These are phyloP conservation scores for Orchestia grillus DNA, from an alignment of 1,140 invertebrate genomes.

Conservation along the genomic window DNA sequence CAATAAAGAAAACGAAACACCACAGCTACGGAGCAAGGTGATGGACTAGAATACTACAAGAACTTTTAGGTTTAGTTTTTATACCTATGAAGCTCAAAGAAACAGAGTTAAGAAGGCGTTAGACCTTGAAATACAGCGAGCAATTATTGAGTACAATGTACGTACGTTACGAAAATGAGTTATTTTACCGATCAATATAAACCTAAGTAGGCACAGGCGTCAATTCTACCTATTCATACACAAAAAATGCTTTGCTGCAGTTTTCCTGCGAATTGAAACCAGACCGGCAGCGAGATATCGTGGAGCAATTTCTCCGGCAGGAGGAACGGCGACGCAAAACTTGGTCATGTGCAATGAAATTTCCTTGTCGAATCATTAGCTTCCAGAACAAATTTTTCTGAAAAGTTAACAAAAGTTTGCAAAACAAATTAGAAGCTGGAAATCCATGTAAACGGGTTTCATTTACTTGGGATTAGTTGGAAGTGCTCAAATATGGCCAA, in stretches of 20 bases:
- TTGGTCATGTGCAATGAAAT: not conserved
- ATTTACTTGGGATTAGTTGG: not conserved
- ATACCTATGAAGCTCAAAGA: too few species aligned
- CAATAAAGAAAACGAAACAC: too few species aligned
- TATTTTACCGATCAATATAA: not conserved
- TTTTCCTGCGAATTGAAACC: not conserved
- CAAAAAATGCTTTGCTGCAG: not conserved
- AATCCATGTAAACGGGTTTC: not conserved
- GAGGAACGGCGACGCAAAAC: not conserved
- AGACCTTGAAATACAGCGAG: too few species aligned
- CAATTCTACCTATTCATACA: not conserved
- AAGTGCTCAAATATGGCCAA: not conserved
- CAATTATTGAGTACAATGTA: too few species aligned
- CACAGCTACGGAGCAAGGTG: too few species aligned
- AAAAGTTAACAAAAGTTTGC: not conserved
- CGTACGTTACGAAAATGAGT: not conserved
- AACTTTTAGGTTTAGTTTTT: too few species aligned
- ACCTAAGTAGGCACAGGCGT: not conserved
- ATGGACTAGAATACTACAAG: too few species aligned
- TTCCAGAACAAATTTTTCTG: not conserved
- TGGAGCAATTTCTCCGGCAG: not conserved
- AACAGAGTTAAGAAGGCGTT: too few species aligned
- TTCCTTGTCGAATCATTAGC: not conserved
- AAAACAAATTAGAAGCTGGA: not conserved
- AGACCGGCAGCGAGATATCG: not conserved